phyloP scores from a whole-genome alignment of 2,113 vertebrate species.

The Coreoperca whiteheadi region DNA sequence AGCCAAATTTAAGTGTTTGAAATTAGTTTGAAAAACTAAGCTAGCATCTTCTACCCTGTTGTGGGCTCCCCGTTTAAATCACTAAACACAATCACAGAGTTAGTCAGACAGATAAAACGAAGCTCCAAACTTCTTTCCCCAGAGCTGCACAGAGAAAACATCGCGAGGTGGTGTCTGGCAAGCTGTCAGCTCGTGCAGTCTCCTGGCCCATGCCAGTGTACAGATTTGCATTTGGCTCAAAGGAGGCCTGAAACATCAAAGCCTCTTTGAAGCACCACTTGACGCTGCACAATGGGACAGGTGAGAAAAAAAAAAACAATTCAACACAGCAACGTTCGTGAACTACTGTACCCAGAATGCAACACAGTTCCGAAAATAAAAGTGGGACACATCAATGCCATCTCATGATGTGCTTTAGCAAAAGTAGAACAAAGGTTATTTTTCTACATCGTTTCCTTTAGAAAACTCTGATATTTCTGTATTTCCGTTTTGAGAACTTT shows the following conservation, averaged over 20 bases:
- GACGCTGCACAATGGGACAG: conserved; percentile 62
- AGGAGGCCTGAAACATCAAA: conserved; percentile 69
- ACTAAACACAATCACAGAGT: conserved; percentile 34
- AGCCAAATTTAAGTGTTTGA: conserved; percentile 42
- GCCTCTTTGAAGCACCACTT: conserved; percentile 66
- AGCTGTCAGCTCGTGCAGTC: conserved; percentile 61
- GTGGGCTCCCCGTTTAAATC: conserved; percentile 32
- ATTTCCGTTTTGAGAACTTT: conserved; percentile 41
- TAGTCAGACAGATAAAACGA: conserved; percentile 48
- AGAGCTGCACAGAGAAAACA: conserved; percentile 35
- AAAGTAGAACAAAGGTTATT: conserved; percentile 54
- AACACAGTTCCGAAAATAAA: conserved; percentile 56
- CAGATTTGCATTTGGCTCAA: conserved; percentile 73
- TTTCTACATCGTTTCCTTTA: conserved; percentile 19
- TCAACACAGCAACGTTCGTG: conserved; percentile 14
- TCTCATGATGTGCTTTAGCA: conserved; percentile 3
- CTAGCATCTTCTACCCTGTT: conserved; percentile 16
- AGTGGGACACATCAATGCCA: conserved; percentile 51
- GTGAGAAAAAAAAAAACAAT: conserved; percentile 57
- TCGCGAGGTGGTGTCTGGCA: conserved; percentile 52
- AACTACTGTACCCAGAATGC: conserved; percentile 75
- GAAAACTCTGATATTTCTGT: conserved; percentile 53
- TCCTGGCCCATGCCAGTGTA: conserved; percentile 46
- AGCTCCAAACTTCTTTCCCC: conserved; percentile 37
- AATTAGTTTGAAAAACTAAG: conserved; percentile 22